phyloP scores from a whole-genome alignment of 2,113 vertebrate genomes.

The Origma solitaria region DNA sequence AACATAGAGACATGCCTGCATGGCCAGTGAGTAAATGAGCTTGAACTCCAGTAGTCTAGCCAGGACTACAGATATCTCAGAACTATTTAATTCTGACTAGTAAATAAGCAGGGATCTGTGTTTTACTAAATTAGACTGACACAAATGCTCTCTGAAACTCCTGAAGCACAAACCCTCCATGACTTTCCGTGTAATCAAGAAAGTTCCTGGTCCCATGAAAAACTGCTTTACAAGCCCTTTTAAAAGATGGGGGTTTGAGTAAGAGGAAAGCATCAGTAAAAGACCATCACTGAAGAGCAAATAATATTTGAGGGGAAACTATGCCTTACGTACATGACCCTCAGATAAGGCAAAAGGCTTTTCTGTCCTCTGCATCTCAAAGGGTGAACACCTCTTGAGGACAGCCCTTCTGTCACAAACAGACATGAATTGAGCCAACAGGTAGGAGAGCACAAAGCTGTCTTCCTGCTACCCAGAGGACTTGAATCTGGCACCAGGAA shows the following conservation, averaged over 20 bases:
- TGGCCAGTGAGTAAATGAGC: not conserved
- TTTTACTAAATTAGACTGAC: not conserved
- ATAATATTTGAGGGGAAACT: not conserved
- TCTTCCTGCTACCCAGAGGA: not conserved
- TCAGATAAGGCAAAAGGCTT: not conserved
- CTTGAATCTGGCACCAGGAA: not conserved
- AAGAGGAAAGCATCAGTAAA: not conserved
- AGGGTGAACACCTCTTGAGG: not conserved
- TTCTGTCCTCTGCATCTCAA: not conserved
- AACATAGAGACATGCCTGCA: not conserved
- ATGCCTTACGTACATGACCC: not conserved
- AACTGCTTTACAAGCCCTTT: not conserved
- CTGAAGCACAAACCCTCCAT: not conserved
- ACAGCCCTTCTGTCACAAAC: not conserved
- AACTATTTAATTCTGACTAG: not conserved
- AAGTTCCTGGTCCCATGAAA: not conserved
- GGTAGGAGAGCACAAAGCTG: not conserved
- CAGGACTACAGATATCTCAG: not conserved
- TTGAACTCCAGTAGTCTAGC: not conserved
- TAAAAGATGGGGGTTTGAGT: accelerated
- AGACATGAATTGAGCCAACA: not conserved
- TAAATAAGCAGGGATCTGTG: not conserved
- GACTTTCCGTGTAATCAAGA: not conserved
- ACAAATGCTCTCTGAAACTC: not conserved
- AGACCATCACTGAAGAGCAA: not conserved